Conservation (phyloP, 2,888 invertebrate genomes). For the Bruchidius siliquastri region DNA sequence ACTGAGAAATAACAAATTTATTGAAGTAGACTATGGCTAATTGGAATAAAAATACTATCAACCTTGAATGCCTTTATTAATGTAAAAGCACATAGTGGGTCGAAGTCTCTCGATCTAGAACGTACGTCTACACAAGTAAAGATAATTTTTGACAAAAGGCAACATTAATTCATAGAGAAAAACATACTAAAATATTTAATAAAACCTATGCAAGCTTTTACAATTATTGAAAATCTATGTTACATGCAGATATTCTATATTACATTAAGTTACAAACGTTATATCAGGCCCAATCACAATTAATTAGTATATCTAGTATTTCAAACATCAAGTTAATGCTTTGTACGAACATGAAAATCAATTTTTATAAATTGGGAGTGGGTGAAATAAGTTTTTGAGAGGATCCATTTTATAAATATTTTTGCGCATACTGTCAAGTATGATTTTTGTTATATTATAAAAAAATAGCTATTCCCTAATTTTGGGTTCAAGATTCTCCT, state of each 20-base stretch:
- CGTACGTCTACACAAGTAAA: constrained; percentile 30
- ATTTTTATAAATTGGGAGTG: constrained; percentile 18
- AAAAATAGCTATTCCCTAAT: background rate
- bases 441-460: background rate
- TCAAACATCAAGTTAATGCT: constrained; percentile 26
- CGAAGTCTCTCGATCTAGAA: constrained; percentile 10
- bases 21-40: too few species aligned
- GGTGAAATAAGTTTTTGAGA: background rate
- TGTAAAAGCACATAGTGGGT: constrained; percentile 26
- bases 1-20: too few species aligned
- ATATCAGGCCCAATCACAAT: constrained; percentile 43
- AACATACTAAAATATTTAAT: constrained; percentile 45
- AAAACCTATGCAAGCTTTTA: constrained; percentile 45
- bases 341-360: constrained; percentile 36
- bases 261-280: constrained; percentile 41
- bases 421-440: background rate
- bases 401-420: background rate
- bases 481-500: background rate
- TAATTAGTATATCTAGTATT: constrained; percentile 31
- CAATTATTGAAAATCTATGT: constrained; percentile 32
- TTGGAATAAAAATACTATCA: constrained; percentile 13
- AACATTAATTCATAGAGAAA: constrained; percentile 44
- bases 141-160: constrained; percentile 40
- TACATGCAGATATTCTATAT: constrained; percentile 42
- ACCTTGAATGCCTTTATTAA: constrained; percentile 33